These are phyloP conservation scores for Microtus oregoni DNA, from an alignment of 2,113 vertebrate genomes.

Conservation along the genomic window DNA sequence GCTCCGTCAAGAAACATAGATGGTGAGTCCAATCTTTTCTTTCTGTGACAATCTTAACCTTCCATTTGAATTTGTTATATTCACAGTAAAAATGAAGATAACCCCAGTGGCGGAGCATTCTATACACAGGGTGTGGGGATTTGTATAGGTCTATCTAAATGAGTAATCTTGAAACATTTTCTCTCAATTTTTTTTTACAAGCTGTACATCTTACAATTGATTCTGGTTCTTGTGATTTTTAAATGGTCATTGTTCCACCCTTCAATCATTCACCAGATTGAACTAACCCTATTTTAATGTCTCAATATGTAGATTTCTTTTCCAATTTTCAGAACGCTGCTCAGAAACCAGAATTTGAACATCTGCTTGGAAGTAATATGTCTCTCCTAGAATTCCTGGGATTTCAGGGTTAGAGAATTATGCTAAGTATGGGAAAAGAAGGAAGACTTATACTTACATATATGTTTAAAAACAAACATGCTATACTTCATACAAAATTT, in stretches of 20 bases:
- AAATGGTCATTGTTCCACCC: not conserved
- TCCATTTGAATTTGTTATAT: not conserved
- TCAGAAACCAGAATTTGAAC: constrained; percentile 15
- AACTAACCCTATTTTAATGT: constrained; percentile 5
- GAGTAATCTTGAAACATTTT: not conserved
- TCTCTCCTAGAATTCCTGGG: not conserved
- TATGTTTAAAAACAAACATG: not conserved
- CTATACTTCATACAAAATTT: not conserved
- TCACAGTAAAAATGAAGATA: constrained; percentile 26
- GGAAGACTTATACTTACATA: not conserved
- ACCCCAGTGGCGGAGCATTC: not conserved
- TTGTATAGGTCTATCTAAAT: not conserved
- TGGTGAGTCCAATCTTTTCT: not conserved
- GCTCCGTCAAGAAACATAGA: not conserved
- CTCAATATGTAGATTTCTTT: not conserved
- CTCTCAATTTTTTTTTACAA: constrained; percentile 23
- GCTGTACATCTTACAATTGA: not conserved
- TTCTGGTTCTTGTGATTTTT: not conserved
- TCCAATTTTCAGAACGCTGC: not conserved
- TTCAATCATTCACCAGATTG: not conserved
- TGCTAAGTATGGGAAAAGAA: not conserved
- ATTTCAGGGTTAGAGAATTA: constrained; percentile 16
- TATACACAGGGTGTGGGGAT: not conserved
- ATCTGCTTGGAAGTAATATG: constrained; percentile 28
- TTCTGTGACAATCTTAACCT: not conserved